phyloP scores from a whole-genome alignment of 2,888 invertebrate genomes.

The Panzeria rudis region DNA sequence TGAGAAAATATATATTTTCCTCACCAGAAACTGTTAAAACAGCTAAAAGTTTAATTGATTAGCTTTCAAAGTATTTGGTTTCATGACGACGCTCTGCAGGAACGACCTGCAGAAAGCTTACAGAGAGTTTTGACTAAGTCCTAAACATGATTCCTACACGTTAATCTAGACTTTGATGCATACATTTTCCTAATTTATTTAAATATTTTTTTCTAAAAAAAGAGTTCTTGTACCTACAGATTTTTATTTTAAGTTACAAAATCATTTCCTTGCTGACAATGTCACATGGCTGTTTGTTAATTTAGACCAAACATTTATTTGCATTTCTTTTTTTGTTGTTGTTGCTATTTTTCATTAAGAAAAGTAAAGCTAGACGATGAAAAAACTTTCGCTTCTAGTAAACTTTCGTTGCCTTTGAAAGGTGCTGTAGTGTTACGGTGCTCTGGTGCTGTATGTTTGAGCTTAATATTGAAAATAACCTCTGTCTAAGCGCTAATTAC shows the following conservation, averaged over 20 bases:
- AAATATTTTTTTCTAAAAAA: background rate
- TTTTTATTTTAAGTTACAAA: slow-evolving; percentile 37
- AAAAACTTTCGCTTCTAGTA: slow-evolving; percentile 61
- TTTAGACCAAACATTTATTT: slow-evolving; percentile 66
- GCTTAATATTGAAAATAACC: slow-evolving; percentile 72
- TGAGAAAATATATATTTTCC: too few relatives aligned
- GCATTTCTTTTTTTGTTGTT: slow-evolving; percentile 47
- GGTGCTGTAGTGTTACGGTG: slow-evolving; percentile 11
- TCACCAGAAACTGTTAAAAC: too few relatives aligned
- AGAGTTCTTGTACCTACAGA: background rate
- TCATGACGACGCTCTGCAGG: too few relatives aligned
- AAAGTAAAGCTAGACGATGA: slow-evolving; percentile 52
- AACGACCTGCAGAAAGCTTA: too few relatives aligned
- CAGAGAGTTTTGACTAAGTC: too few relatives aligned
- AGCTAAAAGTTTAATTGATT: too few relatives aligned
- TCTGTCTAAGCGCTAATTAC: slow-evolving; percentile 72
- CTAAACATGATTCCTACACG: too few relatives aligned
- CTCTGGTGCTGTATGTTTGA: slow-evolving; percentile 37
- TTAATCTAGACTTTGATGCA: background rate
- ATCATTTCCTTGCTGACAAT: slow-evolving; percentile 63
- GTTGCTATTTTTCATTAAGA: slow-evolving; percentile 39
- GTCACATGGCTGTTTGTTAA: slow-evolving; percentile 58
- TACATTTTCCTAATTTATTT: slow-evolving; percentile 10
- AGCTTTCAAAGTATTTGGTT: too few relatives aligned
- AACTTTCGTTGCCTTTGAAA: slow-evolving; percentile 52